Base-by-base conservation (phyloP, 2,113 vertebrate genomes). In the Platanista minor region DNA sequence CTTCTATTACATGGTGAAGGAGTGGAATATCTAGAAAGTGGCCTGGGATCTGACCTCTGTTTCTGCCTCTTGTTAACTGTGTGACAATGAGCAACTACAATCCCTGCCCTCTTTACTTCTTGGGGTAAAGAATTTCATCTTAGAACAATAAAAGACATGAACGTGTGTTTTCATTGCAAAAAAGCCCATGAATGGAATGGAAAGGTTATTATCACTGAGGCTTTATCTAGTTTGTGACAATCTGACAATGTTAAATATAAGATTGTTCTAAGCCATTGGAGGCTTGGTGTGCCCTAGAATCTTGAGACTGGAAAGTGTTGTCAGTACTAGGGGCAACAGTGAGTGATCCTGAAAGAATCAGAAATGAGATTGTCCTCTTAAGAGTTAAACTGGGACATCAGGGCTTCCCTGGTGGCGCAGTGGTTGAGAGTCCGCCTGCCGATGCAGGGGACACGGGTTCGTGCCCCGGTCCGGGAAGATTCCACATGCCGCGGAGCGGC, bases 171-270 rank as follows among this genome's bases (percentile, higher is more conserved):
- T 87, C n/a, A 90, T 75, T 46, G 77, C 46, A 90, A 90, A 78
- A 43, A 77, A 83, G 49, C 54, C 69, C n/a, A 49, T 43, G 90
- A 80, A 86, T 57, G 18, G 46, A 72, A 91, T 83, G 23, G 72
- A 89, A 83, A 31, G 27, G 8, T 83, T 82, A 27, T 83, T 78
- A 84, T 81, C 49, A 29, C n/a, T 62, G 54, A 85, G 33, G 57
- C 67, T 90, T 93, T 39, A 87, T 52, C 69, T 93, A 78, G 33
- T 92, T 93, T 90, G 31, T 81, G 72, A 95, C 92, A 88, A 62
- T 92, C 52, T 72, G 59, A 95, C n/a, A 75, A n/a, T 75, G 39
- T 87, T 97, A 97, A 97, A 84, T 85, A 84, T 85, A 96, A 96
- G 69, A 62, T 61, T 94, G 33, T 87, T 91, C 39, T 81, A 71